A percentile compares a stretch with the other conserved stretches of the same genome.
phyloP scores from a whole-genome alignment of 1,140 invertebrate genomes.

The Armadillidium nasatum region DNA sequence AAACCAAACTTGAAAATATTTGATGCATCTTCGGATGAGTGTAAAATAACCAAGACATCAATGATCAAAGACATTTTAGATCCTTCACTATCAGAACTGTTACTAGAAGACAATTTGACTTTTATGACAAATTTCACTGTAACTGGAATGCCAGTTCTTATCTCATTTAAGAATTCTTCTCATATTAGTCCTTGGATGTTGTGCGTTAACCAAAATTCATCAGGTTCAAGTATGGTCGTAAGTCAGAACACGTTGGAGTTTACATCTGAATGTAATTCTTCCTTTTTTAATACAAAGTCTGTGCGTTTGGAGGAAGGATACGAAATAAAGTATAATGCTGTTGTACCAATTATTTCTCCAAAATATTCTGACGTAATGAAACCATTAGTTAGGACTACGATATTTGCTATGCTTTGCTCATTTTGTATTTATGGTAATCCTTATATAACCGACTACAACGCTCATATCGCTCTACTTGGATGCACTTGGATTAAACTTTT shows the following conservation, averaged over 20 bases:
- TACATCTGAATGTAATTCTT: slow-evolving; percentile 6
- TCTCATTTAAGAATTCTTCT: slow-evolving; percentile 34
- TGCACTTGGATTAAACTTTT: slow-evolving; percentile 40
- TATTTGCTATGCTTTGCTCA: slow-evolving; percentile 36
- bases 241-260: slow-evolving; percentile 33
- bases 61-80: slow-evolving; percentile 37
- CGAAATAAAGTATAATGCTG: slow-evolving; percentile 34
- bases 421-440: slow-evolving; percentile 41
- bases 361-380: slow-evolving; percentile 23
- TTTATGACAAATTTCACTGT: slow-evolving; percentile 37
- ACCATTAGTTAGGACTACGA: slow-evolving; percentile 31
- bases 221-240: slow-evolving; percentile 31
- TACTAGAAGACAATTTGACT: slow-evolving; percentile 34
- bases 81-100: slow-evolving; percentile 25
- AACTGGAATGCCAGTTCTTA: slow-evolving; percentile 39
- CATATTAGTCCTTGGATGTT: slow-evolving; percentile 42
- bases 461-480: slow-evolving; percentile 39
- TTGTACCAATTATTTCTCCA: slow-evolving; percentile 36
- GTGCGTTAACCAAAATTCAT: slow-evolving; percentile 31
- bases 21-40: slow-evolving; percentile 24
- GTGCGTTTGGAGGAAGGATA: slow-evolving; percentile 31
- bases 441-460: slow-evolving; percentile 36
- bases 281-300: slow-evolving; percentile 5
- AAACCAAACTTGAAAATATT: slow-evolving; percentile 10
- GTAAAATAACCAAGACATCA: slow-evolving; percentile 32